Conservation (phyloP, 1,140 invertebrate genomes). For the Mamestra configurata region DNA sequence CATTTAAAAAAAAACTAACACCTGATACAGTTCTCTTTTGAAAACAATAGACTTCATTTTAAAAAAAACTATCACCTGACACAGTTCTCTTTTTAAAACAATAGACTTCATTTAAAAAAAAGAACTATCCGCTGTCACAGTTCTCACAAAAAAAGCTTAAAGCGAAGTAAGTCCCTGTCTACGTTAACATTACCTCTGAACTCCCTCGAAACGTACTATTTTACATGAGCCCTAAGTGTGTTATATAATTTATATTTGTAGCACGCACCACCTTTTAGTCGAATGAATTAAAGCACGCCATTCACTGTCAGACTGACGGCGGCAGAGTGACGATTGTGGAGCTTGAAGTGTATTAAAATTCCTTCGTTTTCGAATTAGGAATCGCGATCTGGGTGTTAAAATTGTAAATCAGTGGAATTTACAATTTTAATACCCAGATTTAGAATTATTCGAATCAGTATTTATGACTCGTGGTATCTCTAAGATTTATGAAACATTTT, state of each 20-base stretch:
- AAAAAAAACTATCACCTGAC: too few species aligned
- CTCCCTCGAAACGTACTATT: slow-evolving; percentile 29
- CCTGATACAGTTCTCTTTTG: too few species aligned
- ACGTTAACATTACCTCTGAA: not conserved
- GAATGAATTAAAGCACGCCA: slow-evolving; percentile 26
- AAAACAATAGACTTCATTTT: too few species aligned
- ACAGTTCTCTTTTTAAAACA: too few species aligned
- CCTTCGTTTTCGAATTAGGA: slow-evolving; percentile 6
- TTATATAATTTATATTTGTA: slow-evolving; percentile 29
- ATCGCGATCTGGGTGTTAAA: not conserved
- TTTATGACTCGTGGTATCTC: too few species aligned
- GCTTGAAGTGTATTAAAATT: slow-evolving; percentile 10
- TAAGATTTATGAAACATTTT: too few species aligned
- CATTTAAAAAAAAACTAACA: too few species aligned
- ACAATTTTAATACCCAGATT: too few species aligned
- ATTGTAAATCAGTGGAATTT: not conserved
- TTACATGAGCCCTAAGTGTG: slow-evolving; percentile 33
- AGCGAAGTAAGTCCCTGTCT: not conserved
- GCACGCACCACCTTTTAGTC: not conserved
- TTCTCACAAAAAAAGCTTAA: too few species aligned
- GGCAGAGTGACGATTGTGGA: slow-evolving; percentile 11
- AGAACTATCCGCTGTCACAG: too few species aligned
- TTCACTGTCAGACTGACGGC: slow-evolving; percentile 6
- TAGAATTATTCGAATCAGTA: not conserved
- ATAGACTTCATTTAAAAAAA: too few species aligned